Conservation (phyloP, 2,888 invertebrate species). For the Eilema depressum region DNA sequence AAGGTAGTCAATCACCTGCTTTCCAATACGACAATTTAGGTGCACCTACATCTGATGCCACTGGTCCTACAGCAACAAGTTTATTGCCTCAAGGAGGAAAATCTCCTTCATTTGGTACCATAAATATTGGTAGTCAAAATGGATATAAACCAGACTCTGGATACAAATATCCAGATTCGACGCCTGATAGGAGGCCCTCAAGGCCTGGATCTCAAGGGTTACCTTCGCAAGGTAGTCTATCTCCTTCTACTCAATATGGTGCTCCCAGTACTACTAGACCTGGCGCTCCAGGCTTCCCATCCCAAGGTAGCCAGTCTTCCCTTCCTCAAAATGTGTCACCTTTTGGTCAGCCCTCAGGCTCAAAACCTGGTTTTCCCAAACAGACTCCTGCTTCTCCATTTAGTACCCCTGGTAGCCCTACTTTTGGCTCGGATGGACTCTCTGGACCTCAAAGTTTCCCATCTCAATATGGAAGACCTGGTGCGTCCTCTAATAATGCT, state of each 20-base stretch:
- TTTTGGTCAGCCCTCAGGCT: neutral
- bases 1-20: conserved; percentile 15
- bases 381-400: conserved; percentile 23
- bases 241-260: conserved; percentile 25
- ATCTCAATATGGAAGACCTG: conserved; percentile 29
- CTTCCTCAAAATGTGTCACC: neutral
- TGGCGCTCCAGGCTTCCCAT: conserved; percentile 7
- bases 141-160: neutral
- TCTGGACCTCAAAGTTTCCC: conserved; percentile 36
- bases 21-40: conserved; percentile 20
- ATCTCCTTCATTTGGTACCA: neutral
- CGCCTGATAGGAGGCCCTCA: conserved; percentile 1
- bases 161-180: neutral
- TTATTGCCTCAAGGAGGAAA: neutral
- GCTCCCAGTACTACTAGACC: conserved; percentile 24
- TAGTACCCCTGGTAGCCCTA: conserved; percentile 23
- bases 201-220: conserved; percentile 18
- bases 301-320: conserved; percentile 22
- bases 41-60: neutral
- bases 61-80: neutral
- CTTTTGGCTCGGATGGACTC: conserved; percentile 14
- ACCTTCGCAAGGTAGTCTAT: conserved; percentile 11
- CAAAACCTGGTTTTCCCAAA: neutral
- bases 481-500: neutral
- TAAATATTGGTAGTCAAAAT: neutral